These are phyloP conservation scores for Phylloscopus trochiloides DNA, from an alignment of 2,113 vertebrate genomes.

Conservation along the genomic window DNA sequence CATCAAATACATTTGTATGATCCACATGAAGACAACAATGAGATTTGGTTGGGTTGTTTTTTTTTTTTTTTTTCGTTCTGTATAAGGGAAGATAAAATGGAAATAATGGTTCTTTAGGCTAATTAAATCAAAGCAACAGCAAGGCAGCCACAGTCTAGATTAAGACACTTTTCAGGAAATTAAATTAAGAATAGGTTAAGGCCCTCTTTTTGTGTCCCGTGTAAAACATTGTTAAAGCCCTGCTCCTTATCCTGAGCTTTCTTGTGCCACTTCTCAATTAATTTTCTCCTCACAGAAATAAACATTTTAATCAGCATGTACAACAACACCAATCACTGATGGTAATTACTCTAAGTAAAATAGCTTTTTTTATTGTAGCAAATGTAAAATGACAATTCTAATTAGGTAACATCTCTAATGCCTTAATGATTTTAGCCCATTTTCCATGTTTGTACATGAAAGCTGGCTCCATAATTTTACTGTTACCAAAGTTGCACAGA, in stretches of 20 bases:
- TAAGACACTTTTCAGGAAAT: neutral
- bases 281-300: constrained; percentile 2
- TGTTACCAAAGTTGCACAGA: constrained; percentile 6
- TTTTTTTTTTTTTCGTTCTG: no score
- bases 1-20: neutral
- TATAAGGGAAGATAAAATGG: neutral
- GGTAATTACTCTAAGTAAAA: constrained; percentile 34
- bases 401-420: constrained; percentile 29
- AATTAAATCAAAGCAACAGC: neutral
- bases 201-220: neutral
- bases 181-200: neutral
- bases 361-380: constrained; percentile 22
- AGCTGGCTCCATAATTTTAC: constrained; percentile 18
- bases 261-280: neutral
- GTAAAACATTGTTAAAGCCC: neutral
- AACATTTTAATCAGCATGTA: constrained; percentile 43
- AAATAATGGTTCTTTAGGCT: neutral
- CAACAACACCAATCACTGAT: neutral
- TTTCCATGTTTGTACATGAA: constrained; percentile 31
- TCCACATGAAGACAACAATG: neutral
- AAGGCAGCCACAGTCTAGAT: neutral
- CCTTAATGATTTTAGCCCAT: constrained; percentile 14
- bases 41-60: neutral
- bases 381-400: constrained; percentile 44
- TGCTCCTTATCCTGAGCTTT: neutral